Conservation (phyloP, 1,140 invertebrate genomes). For the Tachypleus tridentatus region DNA sequence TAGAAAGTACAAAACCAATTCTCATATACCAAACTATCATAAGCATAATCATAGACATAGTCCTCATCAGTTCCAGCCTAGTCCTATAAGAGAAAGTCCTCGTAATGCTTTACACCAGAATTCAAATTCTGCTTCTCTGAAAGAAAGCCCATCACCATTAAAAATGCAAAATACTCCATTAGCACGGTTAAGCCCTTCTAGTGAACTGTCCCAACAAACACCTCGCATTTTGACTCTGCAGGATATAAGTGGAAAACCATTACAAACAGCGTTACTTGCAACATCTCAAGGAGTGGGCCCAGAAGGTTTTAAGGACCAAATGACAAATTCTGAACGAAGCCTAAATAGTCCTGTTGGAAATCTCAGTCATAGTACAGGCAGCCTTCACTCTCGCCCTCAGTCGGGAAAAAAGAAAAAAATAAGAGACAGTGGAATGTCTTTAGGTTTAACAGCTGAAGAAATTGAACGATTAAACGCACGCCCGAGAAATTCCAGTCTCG, state of each 20-base stretch:
- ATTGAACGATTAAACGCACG: constrained; percentile 78
- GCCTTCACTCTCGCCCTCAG: constrained; percentile 38
- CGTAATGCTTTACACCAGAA: constrained; percentile 28
- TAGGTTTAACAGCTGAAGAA: constrained; percentile 82
- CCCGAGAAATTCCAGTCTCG: constrained; percentile 64
- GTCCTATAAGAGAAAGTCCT: constrained; percentile 40
- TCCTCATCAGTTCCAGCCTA: constrained; percentile 38
- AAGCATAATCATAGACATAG: constrained; percentile 32
- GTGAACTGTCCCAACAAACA: constrained; percentile 77
- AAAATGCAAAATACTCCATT: constrained; percentile 69
- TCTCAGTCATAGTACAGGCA: constrained; percentile 60
- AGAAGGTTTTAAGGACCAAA: constrained; percentile 29
- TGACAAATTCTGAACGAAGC: constrained; percentile 74
- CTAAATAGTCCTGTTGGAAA: constrained; percentile 80
- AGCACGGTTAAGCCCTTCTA: constrained; percentile 76
- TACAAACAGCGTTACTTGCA: constrained; percentile 73
- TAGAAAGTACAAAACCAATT: constrained; percentile 61
- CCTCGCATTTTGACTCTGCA: constrained; percentile 80
- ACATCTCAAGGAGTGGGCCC: constrained; percentile 51
- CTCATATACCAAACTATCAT: constrained; percentile 30
- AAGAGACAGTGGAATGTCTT: constrained; percentile 17
- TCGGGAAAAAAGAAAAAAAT: constrained; percentile 12
- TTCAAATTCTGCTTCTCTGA: constrained; percentile 35
- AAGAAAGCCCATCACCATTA: constrained; percentile 35
- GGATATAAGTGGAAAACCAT: constrained; percentile 81